Evolutionary conservation across 23 tunicate genomes (phyloP), one percentile per base, ranked within the genome.

Genomic region (Aplidium turbinatum): DNA sequence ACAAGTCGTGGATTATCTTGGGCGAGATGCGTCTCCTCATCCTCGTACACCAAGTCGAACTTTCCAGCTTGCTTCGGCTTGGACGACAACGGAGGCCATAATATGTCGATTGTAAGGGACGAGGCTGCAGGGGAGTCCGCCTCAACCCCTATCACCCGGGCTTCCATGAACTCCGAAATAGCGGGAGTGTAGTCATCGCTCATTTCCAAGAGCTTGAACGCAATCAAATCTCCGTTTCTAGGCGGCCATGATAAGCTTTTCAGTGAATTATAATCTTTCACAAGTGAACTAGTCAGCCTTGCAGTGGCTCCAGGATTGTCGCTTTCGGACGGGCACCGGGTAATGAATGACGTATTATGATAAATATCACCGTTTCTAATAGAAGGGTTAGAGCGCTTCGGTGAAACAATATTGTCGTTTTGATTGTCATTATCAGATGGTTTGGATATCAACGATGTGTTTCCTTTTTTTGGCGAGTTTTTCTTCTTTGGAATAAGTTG

Each of bases 231-330:
- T 1, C 74, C 74, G 3, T 54, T 35, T 0, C 86, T 35, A 22
- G 94, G 94, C 32, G 94, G 94, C 94, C 94, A 87, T 31, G 82
- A 35, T 21, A 78, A 61, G 24, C 56, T 33, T 45, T 11, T 18
- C 51, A 87, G 35, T 3, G 40, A 29, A 24, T 40, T 48, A 55
- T 78, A 86, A 54, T 72, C n/a, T n/a, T n/a, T n/a, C n/a, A n/a
- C n/a, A n/a, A n/a, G n/a, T n/a, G n/a, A n/a, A n/a, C n/a, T n/a
- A n/a, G n/a, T n/a, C n/a, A n/a, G n/a, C n/a, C n/a, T n/a, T n/a
- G n/a, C n/a, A n/a, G n/a, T n/a, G n/a, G n/a, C n/a, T n/a, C n/a
- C n/a, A n/a, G n/a, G n/a, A n/a, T n/a, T n/a, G n/a, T n/a, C n/a
- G n/a, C n/a, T n/a, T n/a, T n/a, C n/a, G n/a, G n/a, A n/a, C n/a